A percentile compares a stretch with the other conserved stretches of the same genome.
phyloP scores from a whole-genome alignment of 2,113 vertebrate species.

The Polypterus senegalus region DNA sequence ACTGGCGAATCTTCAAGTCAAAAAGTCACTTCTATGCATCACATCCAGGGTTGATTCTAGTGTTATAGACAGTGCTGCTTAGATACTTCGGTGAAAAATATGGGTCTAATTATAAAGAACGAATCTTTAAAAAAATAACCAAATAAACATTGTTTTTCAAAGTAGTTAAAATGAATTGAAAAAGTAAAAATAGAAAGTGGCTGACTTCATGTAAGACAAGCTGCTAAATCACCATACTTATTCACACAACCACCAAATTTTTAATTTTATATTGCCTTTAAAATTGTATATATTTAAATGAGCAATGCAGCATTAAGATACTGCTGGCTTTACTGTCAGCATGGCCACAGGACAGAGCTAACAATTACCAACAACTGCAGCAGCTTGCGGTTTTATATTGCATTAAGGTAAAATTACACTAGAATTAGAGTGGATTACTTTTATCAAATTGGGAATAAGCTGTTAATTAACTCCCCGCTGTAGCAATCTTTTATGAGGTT shows the following conservation, averaged over 20 bases:
- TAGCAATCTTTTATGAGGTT: slow-evolving; percentile 66
- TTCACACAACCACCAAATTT: not conserved
- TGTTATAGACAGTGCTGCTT: too few relatives aligned
- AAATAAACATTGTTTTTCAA: too few relatives aligned
- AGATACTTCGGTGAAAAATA: too few relatives aligned
- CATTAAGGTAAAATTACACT: slow-evolving; percentile 75
- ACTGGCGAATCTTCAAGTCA: too few relatives aligned
- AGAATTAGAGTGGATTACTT: slow-evolving; percentile 74
- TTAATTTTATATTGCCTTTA: slow-evolving; percentile 37
- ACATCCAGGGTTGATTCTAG: too few relatives aligned
- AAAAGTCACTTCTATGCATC: too few relatives aligned
- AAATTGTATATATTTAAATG: slow-evolving; percentile 45
- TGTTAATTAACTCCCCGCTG: slow-evolving; percentile 81
- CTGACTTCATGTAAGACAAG: too few relatives aligned
- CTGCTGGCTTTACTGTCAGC: slow-evolving; percentile 48
- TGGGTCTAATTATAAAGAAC: too few relatives aligned
- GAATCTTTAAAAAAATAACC: too few relatives aligned
- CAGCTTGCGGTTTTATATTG: slow-evolving; percentile 76
- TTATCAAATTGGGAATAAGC: slow-evolving; percentile 77
- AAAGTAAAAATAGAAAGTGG: not conserved
- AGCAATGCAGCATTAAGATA: slow-evolving; percentile 42
- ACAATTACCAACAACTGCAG: slow-evolving; percentile 61
- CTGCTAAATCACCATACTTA: not conserved
- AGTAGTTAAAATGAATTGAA: not conserved
- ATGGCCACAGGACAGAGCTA: slow-evolving; percentile 57